These are phyloP conservation scores for Erinaceus europaeus DNA, from an alignment of 2,113 vertebrate genomes.

Conservation along the genomic window DNA sequence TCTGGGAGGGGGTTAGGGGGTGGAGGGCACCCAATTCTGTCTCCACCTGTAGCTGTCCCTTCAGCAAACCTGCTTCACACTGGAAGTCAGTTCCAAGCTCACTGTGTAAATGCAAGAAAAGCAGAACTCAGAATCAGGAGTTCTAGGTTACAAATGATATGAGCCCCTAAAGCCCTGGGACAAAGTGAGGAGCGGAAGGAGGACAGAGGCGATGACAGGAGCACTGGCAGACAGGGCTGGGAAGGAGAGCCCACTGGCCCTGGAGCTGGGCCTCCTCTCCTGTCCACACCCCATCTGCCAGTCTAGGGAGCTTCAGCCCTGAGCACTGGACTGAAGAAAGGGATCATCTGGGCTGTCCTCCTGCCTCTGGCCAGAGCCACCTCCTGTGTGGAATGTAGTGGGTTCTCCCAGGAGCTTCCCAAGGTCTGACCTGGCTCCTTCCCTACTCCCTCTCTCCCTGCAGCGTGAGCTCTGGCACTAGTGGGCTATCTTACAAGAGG, in stretches of 20 bases:
- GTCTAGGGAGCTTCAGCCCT: too few relatives aligned
- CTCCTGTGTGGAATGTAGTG: neutral
- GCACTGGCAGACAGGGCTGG: neutral
- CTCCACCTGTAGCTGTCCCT: neutral
- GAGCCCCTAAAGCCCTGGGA: neutral
- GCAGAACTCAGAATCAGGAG: neutral
- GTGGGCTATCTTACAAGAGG: slow-evolving; percentile 54
- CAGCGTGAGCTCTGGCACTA: slow-evolving; percentile 63
- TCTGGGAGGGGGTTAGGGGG: neutral
- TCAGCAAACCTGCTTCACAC: neutral
- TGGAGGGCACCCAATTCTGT: neutral
- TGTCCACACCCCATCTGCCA: too few relatives aligned
- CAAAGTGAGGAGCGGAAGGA: neutral
- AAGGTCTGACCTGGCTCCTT: neutral
- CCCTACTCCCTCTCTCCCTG: neutral
- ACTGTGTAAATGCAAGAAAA: neutral
- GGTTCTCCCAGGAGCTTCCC: neutral
- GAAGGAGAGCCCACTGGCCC: neutral
- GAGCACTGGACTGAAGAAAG: neutral
- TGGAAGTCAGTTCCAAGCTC: neutral
- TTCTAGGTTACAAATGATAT: neutral
- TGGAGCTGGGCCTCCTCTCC: too few relatives aligned
- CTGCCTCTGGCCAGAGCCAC: neutral
- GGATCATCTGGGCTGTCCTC: too few relatives aligned
- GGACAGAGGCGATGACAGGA: neutral